Evolutionary conservation across 2,113 vertebrate genomes (phyloP).

Genomic region (Archocentrus centrarchus): DNA sequence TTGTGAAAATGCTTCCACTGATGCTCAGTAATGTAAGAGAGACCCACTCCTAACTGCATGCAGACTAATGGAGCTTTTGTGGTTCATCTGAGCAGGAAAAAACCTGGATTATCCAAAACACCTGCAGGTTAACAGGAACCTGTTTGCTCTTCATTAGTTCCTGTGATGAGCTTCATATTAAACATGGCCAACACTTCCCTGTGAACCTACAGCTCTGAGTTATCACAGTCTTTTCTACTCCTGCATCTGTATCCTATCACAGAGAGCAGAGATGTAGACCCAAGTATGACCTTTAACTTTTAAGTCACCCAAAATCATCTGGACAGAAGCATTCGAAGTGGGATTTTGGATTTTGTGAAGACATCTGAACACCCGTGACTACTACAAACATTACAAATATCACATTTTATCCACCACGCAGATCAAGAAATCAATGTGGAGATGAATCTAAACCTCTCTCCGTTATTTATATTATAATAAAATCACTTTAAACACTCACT

Average conservation of each 20-base stretch:
- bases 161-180: not conserved
- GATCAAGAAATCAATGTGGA: not conserved
- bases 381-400: not conserved
- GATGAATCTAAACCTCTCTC: not conserved
- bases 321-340: not conserved
- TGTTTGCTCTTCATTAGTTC: not conserved
- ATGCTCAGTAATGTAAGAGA: not conserved
- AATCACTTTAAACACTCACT: not conserved
- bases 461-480: not conserved
- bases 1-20: not conserved
- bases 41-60: not conserved
- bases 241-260: not conserved
- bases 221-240: not conserved
- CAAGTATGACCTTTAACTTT: not conserved
- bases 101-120: not conserved
- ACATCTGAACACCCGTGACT: not conserved
- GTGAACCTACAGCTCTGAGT: not conserved
- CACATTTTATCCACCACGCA: not conserved
- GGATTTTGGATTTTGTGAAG: not conserved
- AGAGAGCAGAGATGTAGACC: not conserved
- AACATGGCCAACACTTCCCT: not conserved
- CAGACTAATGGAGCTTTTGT: not conserved
- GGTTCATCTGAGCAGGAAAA: not conserved
- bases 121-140: not conserved
- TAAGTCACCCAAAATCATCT: not conserved